Evolutionary conservation across 1,140 invertebrate species (phyloP), one percentile per base, ranked within the genome.

Genomic region (Dreissena polymorpha): DNA sequence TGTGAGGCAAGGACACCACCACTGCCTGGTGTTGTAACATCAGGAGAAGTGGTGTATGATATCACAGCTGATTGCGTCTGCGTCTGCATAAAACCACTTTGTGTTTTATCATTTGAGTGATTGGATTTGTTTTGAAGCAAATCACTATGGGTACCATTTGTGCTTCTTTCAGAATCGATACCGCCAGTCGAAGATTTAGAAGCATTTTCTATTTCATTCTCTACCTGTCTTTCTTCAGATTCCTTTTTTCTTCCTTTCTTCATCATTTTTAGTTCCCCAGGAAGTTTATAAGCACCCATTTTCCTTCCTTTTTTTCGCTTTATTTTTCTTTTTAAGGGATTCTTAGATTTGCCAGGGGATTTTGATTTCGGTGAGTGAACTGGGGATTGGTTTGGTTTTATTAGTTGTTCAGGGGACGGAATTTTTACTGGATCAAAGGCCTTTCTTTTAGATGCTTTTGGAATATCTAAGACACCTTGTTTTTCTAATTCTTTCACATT

Each of bases 401-500:
- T 71, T 23, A 25, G 53, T 51, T 72, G 71, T 21, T 82, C 79
- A 25, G 68, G 68, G 13, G 79, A 57, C 55, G 68, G 68, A 14
- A 82, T 73, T 55, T 82, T 82, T 0, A 82, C 65, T 63, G 79
- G 79, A 27, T 82, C 79, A 74, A 82, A 82, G 50, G 79, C 79
- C 63, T 82, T 82, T 13, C 79, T 65, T 51, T 82, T 82, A 21
- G 70, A 74, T 16, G 50, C 49, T 82, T 73, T 81, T 25, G 79
- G 79, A 60, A 82, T 74, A 68, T 82, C 79, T 68, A 82, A 50
- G 25, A 82, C 71, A 21, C 79, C 79, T 55, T 73, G 64, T 51
- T 82, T 82, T 57, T 82, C 79, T 57, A 82, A 71, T 74, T 82
- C 79, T 68, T 82, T 82, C 14, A 82, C 71, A 68, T 82, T 82